A percentile compares a stretch with the other conserved stretches of the same genome.
phyloP scores from a whole-genome alignment of 2,797 vertebrate species.

The Steatocranus sp. region DNA sequence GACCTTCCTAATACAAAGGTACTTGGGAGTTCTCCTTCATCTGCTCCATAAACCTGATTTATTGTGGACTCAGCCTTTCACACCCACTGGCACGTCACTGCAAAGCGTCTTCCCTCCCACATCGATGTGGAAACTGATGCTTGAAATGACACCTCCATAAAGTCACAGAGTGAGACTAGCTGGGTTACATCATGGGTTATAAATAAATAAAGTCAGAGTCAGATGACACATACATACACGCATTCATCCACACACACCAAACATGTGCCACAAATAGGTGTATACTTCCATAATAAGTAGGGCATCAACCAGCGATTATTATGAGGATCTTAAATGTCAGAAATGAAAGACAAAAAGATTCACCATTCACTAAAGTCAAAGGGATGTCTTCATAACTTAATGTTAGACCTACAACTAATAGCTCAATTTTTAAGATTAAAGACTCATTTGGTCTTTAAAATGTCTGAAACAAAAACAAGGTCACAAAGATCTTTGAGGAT shows the following conservation, averaged over 20 bases:
- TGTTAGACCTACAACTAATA: background rate
- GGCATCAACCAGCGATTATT: background rate
- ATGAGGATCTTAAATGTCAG: background rate
- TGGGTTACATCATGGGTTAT: slow-evolving; percentile 17
- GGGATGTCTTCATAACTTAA: background rate
- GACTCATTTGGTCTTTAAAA: background rate
- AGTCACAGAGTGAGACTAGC: background rate
- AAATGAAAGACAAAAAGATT: background rate
- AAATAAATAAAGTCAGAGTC: background rate
- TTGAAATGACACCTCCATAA: background rate
- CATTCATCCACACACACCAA: background rate
- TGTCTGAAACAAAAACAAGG: background rate
- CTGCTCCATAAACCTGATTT: slow-evolving; percentile 26
- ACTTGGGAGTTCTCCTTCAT: slow-evolving; percentile 4
- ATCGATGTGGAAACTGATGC: background rate
- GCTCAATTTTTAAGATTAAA: background rate
- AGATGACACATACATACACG: background rate
- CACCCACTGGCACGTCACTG: background rate
- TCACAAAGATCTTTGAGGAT: background rate
- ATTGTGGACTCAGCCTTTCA: slow-evolving; percentile 5
- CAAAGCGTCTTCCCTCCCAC: background rate
- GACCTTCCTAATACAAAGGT: background rate
- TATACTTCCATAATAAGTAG: background rate
- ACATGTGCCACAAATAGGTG: background rate
- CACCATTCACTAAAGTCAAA: background rate